Percentiles rank a stretch among this genome's conserved stretches.
These are phyloP conservation scores for Dipodomys merriami DNA, from an alignment of 2,113 vertebrate species.

Conservation along the genomic window DNA sequence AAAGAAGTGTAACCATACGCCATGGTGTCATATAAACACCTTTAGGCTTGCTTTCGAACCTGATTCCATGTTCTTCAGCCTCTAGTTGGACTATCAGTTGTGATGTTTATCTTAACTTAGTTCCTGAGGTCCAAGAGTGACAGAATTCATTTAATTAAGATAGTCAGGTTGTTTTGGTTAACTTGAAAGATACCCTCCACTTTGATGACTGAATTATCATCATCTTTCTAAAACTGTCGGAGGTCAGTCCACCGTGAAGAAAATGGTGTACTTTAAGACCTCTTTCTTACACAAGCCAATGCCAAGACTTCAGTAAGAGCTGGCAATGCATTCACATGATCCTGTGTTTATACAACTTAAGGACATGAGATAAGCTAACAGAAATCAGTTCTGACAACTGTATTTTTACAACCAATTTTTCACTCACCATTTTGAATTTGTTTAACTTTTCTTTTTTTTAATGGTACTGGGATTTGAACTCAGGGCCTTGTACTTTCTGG, in stretches of 20 bases:
- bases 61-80: neutral
- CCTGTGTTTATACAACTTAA: neutral
- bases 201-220: neutral
- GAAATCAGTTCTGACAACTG: neutral
- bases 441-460: no score
- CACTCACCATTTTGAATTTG: neutral
- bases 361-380: neutral
- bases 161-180: neutral
- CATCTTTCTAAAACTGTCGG: neutral
- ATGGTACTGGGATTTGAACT: no score
- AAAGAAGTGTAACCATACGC: slow-evolving; percentile 47
- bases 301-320: neutral
- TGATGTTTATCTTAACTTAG: neutral
- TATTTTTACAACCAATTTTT: slow-evolving; percentile 2
- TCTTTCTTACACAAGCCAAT: rapidly evolving
- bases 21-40: neutral
- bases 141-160: neutral
- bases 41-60: slow-evolving; percentile 26
- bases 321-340: neutral
- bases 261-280: neutral
- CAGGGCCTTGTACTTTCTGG: no score
- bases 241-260: neutral
- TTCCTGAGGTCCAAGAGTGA: neutral
- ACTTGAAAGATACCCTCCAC: neutral
- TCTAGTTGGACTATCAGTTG: neutral